Percentiles rank a stretch among this genome's conserved stretches.
These are phyloP conservation scores for Diplogasteroides magnus DNA, from an alignment of 1,140 invertebrate species.

Conservation along the genomic window DNA sequence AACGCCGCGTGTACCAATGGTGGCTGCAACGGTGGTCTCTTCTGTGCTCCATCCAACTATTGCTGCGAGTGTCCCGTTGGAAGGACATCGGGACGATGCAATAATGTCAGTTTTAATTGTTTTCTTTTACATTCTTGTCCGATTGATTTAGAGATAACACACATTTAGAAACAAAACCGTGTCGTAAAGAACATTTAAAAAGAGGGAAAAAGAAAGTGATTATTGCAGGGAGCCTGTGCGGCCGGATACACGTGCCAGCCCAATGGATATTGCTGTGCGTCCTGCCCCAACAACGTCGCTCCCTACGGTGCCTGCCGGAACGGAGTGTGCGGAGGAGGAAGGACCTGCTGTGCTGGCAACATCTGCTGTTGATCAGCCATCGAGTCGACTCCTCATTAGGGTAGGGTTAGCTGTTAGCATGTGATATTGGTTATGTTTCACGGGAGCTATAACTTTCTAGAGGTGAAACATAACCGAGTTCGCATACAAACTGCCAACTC, in stretches of 20 bases:
- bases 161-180: too few relatives aligned
- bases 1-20: conserved; percentile 28
- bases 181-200: too few relatives aligned
- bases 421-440: too few relatives aligned
- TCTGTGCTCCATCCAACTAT: conserved; percentile 40
- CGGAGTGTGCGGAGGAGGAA: conserved; percentile 18
- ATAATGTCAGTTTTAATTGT: conserved; percentile 28
- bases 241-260: conserved; percentile 35
- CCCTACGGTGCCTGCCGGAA: conserved; percentile 37
- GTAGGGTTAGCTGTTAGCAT: too few relatives aligned
- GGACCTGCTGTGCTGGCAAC: conserved; percentile 31
- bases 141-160: too few relatives aligned
- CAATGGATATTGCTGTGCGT: conserved; percentile 41
- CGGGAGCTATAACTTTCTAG: too few relatives aligned
- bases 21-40: conserved; percentile 15
- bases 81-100: conserved; percentile 34
- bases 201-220: too few relatives aligned
- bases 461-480: too few relatives aligned
- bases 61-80: conserved; percentile 43
- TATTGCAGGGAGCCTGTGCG: conserved; percentile 30
- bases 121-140: too few relatives aligned
- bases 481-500: too few relatives aligned
- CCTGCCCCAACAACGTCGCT: conserved; percentile 37
- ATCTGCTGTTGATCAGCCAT: conserved; percentile 37
- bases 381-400: too few relatives aligned